These are phyloP conservation scores for Lutjanus argentimaculatus DNA, from an alignment of 2,797 vertebrate genomes.

Conservation along the genomic window DNA sequence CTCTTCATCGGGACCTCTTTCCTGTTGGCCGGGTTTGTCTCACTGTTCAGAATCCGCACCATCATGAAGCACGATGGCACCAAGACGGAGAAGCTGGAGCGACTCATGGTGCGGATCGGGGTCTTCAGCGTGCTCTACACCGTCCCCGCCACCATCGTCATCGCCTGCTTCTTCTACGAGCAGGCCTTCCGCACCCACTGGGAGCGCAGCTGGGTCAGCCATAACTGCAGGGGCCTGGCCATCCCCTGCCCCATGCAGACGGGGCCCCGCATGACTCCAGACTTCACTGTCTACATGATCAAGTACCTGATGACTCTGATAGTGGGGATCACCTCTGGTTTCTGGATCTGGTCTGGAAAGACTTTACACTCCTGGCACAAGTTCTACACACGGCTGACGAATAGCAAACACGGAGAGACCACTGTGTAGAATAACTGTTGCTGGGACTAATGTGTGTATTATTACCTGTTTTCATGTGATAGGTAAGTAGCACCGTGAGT, in stretches of 20 bases:
- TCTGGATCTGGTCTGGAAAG: constrained; percentile 99
- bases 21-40: constrained; percentile 95
- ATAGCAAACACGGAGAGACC: constrained; percentile 94
- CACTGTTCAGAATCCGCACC: constrained; percentile 96
- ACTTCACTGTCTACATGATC: constrained; percentile 99
- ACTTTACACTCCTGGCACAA: constrained; percentile 98
- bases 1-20: constrained; percentile 98
- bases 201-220: constrained; percentile 95
- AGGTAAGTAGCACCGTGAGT: constrained; percentile 54
- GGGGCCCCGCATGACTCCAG: constrained; percentile 93
- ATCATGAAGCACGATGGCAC: constrained; percentile 99
- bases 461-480: constrained; percentile 47
- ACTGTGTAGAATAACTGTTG: constrained; percentile 86
- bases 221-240: constrained; percentile 94
- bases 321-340: constrained; percentile 97
- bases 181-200: constrained; percentile 96
- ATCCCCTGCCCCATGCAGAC: constrained; percentile 93
- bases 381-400: constrained; percentile 95
- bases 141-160: constrained; percentile 96
- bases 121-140: constrained; percentile 98
- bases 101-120: constrained; percentile 96
- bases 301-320: constrained; percentile 99
- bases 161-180: constrained; percentile 98
- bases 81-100: constrained; percentile 97
- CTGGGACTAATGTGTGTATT: constrained; percentile 43